phyloP scores from a whole-genome alignment of 2,113 vertebrate species.

The Amia ocellicauda region DNA sequence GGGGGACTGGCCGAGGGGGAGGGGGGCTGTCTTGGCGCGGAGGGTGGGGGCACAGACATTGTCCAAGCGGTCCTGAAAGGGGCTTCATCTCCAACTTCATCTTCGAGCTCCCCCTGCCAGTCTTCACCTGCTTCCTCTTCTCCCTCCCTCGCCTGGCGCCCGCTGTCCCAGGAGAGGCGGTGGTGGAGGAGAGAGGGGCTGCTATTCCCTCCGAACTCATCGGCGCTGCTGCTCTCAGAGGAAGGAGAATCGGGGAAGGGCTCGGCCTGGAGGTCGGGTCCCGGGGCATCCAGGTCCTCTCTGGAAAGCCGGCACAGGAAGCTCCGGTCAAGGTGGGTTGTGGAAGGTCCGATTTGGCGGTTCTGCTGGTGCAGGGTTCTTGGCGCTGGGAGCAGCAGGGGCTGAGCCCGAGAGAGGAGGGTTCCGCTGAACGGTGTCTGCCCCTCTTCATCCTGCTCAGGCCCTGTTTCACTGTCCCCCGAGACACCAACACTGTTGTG shows the following conservation, averaged over 20 bases:
- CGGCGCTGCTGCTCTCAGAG: conserved; percentile 43
- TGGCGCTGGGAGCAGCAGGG: background rate
- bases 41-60: background rate
- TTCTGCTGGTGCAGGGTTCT: background rate
- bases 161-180: background rate
- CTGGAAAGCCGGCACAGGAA: conserved; percentile 22
- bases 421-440: conserved; percentile 9
- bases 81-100: no score
- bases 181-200: background rate
- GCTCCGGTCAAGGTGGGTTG: no score
- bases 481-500: background rate
- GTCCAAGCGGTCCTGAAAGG: background rate
- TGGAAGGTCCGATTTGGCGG: no score
- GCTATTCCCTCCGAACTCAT: background rate
- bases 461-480: background rate
- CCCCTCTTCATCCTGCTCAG: no score
- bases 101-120: no score
- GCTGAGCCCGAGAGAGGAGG: background rate
- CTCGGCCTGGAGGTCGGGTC: conserved; percentile 41
- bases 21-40: background rate
- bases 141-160: background rate
- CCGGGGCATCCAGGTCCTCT: conserved; percentile 22
- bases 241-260: conserved; percentile 42
- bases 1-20: conserved; percentile 13
- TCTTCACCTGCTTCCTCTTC: background rate